Base-by-base conservation (phyloP, 23 tunicate genomes). In the Diplosoma virens region DNA sequence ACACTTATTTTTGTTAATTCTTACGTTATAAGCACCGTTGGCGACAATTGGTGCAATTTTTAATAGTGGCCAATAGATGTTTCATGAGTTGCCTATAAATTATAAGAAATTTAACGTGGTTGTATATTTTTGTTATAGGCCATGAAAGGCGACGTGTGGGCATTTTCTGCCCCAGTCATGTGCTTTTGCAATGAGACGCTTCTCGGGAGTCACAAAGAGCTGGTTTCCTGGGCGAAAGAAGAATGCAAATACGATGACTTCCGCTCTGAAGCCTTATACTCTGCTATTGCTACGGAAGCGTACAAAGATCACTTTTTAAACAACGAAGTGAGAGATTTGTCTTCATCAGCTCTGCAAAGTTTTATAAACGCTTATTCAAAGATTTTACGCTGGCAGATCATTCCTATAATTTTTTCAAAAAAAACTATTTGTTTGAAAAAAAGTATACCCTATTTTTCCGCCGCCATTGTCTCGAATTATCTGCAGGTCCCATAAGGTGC, bases 231-330 rank as follows among this genome's bases (percentile, higher is more conserved):
- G 96, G 96, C 96, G 0, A 72, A 82, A 18, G 88, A 82, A 24
- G 85, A 83, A 30, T 66, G 23, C 41, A 71, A 41, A 22, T 83
- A 83, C 72, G 96, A 89, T 54, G 96, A 89, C 35, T 89, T 77
- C 54, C 68, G 96, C 18, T 88, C 96, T 7, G 88, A 66, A 27
- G 26, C 71, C 22, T 73, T 82, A 23, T 83, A 89, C 35, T 11
- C 77, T 22, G 96, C 96, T 48, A 71, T 89, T 29, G 89, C 96
- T 6, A 41, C 72, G 35, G 96, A 89, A 67, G 85, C 84, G 5
- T 89, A 89, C 35, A 69, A 4, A 33, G 88, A 89, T 33, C 77
- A 83, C 72, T 89, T 89, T 37, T 20, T 52, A 6, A 79, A 89
- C 14, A 89, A 72, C 76, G 29, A 89, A 69, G 95, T 87, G 7